Percentiles rank a stretch among this genome's conserved stretches.
Conservation (phyloP, 2,888 invertebrate genomes). For the Epinotia demarniana region DNA sequence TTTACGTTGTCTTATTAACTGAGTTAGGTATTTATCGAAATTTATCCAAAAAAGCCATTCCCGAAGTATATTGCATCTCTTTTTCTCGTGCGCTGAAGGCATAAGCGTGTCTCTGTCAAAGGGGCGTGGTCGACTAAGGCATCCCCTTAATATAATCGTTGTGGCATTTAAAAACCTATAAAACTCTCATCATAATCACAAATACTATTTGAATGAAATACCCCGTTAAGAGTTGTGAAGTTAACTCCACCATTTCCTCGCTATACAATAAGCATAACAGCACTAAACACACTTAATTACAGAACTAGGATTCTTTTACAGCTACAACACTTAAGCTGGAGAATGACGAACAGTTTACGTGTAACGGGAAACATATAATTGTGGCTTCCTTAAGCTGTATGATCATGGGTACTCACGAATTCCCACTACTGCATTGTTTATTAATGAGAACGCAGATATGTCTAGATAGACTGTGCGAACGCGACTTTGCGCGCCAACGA, state of each 20-base stretch:
- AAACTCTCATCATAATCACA: background rate
- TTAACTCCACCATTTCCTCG: slow-evolving; percentile 17
- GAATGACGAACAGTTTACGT: slow-evolving; percentile 40
- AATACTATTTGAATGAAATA: background rate
- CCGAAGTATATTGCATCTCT: too few species aligned
- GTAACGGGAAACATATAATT: slow-evolving; percentile 73
- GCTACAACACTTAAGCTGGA: slow-evolving; percentile 28
- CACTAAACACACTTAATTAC: slow-evolving; percentile 28
- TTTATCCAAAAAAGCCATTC: too few species aligned
- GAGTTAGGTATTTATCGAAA: too few species aligned
- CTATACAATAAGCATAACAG: slow-evolving; percentile 10
- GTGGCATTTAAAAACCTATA: background rate
- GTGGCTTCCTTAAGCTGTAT: slow-evolving; percentile 67
- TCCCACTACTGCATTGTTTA: slow-evolving; percentile 69
- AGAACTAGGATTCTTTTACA: slow-evolving; percentile 39
- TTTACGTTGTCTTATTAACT: too few species aligned
- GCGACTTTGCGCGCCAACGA: too few species aligned
- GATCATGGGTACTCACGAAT: slow-evolving; percentile 64
- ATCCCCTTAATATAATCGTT: background rate
- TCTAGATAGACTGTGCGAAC: background rate
- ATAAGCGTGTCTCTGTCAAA: too few species aligned
- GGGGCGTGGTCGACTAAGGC: too few species aligned
- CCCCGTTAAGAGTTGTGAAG: background rate
- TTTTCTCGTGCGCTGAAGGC: too few species aligned
- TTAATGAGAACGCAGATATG: slow-evolving; percentile 50